Percentiles rank a stretch among this genome's conserved stretches.
Conservation (phyloP, 2,888 invertebrate species). For the Strigamia transsilvanica region DNA sequence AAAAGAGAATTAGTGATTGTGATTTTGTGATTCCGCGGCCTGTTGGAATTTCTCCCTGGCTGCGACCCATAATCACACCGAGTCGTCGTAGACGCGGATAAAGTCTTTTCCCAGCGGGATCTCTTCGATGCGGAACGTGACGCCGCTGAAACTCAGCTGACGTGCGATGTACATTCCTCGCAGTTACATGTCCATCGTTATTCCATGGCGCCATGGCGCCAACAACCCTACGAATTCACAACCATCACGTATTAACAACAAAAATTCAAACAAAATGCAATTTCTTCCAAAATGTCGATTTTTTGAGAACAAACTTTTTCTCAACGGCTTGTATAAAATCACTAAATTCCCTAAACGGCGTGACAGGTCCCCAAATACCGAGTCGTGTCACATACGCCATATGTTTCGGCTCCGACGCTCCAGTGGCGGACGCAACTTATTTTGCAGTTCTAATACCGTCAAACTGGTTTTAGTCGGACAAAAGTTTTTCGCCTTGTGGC, state of each 20-base stretch:
- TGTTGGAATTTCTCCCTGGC: slow-evolving; percentile 96
- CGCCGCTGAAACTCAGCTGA: slow-evolving; percentile 97
- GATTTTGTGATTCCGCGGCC: slow-evolving; percentile 77
- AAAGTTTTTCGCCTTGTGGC: slow-evolving; percentile 98
- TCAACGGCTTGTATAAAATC: slow-evolving; percentile 98
- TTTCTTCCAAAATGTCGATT: too few species aligned
- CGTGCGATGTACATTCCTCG: slow-evolving; percentile 99
- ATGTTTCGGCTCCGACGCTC: slow-evolving; percentile 96
- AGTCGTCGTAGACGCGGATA: slow-evolving; percentile 88
- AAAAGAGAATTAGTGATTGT: neutral
- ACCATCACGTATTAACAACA: too few species aligned
- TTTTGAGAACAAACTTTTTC: slow-evolving; percentile 74
- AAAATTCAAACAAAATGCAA: too few species aligned
- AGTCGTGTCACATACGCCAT: slow-evolving; percentile 99
- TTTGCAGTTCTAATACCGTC: slow-evolving; percentile 95
- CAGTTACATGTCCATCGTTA: slow-evolving; percentile 73
- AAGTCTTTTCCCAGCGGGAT: slow-evolving; percentile 88
- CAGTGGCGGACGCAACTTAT: slow-evolving; percentile 92
- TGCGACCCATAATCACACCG: slow-evolving; percentile 95
- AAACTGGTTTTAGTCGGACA: slow-evolving; percentile 97
- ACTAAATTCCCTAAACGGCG: slow-evolving; percentile 91
- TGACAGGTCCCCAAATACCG: slow-evolving; percentile 97
- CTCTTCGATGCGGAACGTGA: slow-evolving; percentile 96
- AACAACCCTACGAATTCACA: slow-evolving; percentile 64
- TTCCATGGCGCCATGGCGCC: slow-evolving; percentile 70